phyloP scores from a whole-genome alignment of 1,140 invertebrate species.

The Micrasema longulum region DNA sequence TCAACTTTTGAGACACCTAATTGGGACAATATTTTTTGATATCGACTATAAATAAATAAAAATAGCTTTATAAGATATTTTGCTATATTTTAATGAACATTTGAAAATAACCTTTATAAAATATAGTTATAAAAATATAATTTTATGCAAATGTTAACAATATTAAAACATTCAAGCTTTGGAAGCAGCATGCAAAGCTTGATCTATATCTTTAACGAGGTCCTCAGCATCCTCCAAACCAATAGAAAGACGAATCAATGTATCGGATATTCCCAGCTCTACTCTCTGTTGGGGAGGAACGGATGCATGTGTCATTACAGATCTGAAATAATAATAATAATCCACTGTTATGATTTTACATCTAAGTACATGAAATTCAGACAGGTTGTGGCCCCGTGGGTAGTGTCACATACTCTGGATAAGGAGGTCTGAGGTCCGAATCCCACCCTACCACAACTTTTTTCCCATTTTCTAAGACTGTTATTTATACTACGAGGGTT shows the following conservation, averaged over 20 bases:
- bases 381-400: neutral
- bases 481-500: too few relatives aligned
- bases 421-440: too few relatives aligned
- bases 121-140: too few relatives aligned
- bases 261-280: slow-evolving; percentile 86
- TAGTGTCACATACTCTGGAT: neutral
- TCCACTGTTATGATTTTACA: neutral
- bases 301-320: slow-evolving; percentile 86
- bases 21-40: too few relatives aligned
- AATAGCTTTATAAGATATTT: too few relatives aligned
- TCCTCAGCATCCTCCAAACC: slow-evolving; percentile 86
- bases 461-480: too few relatives aligned
- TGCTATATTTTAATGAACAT: too few relatives aligned
- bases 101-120: too few relatives aligned
- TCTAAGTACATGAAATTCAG: neutral
- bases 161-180: slow-evolving; percentile 39
- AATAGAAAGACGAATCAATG: slow-evolving; percentile 90
- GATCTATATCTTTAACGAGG: slow-evolving; percentile 83
- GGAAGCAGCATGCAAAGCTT: slow-evolving; percentile 72
- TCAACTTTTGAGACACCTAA: neutral
- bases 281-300: slow-evolving; percentile 78
- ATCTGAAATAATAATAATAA: slow-evolving; percentile 63
- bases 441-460: too few relatives aligned
- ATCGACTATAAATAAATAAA: too few relatives aligned
- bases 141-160: too few relatives aligned